phyloP scores from a whole-genome alignment of 2,797 vertebrate species.

The Megaceryle alcyon region DNA sequence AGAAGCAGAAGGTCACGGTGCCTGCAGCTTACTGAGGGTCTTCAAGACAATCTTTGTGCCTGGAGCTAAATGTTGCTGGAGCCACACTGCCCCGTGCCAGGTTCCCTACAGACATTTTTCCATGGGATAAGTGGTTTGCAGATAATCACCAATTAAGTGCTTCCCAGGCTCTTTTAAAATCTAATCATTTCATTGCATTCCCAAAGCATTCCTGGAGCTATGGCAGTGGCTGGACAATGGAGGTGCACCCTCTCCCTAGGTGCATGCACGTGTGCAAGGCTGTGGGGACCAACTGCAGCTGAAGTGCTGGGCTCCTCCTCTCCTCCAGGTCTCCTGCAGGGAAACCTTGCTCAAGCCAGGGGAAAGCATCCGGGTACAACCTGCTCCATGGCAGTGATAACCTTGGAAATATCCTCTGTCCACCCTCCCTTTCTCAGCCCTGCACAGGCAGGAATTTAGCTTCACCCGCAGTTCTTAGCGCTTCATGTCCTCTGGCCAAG shows the following conservation, averaged over 20 bases:
- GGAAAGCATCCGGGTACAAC: background rate
- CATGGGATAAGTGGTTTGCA: background rate
- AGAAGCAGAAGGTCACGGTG: background rate
- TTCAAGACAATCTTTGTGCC: background rate
- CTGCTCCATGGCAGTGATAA: background rate
- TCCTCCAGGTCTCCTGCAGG: background rate
- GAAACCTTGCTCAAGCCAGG: background rate
- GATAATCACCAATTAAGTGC: background rate
- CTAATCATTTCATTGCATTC: background rate
- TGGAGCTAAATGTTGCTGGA: background rate
- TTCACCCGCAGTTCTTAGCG: background rate
- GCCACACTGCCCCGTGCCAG: background rate
- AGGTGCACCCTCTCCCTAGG: fast-evolving
- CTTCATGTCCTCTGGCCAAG: background rate
- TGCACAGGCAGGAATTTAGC: background rate
- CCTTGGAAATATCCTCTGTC: fast-evolving
- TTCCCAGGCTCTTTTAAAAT: background rate
- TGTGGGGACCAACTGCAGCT: background rate
- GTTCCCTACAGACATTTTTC: background rate
- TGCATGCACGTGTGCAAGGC: fast-evolving
- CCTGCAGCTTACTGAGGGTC: background rate
- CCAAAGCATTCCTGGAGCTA: background rate
- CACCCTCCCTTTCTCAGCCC: background rate
- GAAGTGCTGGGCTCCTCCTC: background rate
- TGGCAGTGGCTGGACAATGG: fast-evolving